phyloP scores from a whole-genome alignment of 2,113 vertebrate genomes.

The Athene noctua region DNA sequence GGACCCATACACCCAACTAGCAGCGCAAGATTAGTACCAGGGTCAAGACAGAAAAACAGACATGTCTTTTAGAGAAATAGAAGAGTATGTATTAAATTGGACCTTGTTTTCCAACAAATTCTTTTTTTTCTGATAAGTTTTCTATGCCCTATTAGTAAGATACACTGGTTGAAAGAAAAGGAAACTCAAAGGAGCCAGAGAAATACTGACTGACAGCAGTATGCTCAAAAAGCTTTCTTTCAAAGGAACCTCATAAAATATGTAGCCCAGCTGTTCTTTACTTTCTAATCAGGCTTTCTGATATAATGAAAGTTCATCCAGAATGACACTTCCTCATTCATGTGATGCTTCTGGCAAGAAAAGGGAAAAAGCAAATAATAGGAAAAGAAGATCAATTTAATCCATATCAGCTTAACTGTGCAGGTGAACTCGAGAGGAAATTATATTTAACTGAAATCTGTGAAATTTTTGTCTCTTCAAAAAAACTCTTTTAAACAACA shows the following conservation, averaged over 20 bases:
- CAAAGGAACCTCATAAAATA: constrained; percentile 37
- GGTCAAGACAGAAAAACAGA: not conserved
- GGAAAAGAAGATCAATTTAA: constrained; percentile 37
- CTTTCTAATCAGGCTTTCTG: constrained; percentile 37
- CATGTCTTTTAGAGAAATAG: not conserved
- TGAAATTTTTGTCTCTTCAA: not conserved
- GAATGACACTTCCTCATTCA: constrained; percentile 27
- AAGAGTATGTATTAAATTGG: not conserved
- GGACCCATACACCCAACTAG: not conserved
- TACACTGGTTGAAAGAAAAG: not conserved
- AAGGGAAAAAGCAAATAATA: not conserved
- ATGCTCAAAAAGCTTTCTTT: not conserved
- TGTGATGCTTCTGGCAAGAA: constrained; percentile 3
- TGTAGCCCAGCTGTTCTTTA: constrained; percentile 15
- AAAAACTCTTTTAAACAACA: not conserved
- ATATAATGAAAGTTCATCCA: constrained; percentile 44
- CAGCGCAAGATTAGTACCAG: not conserved
- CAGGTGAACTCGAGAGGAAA: not conserved
- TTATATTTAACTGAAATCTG: not conserved
- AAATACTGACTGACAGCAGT: not conserved
- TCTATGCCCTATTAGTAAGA: not conserved
- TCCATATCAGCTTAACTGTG: constrained; percentile 25
- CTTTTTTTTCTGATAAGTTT: not conserved
- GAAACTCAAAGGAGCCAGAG: not conserved
- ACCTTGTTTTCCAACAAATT: not conserved